Percentiles rank a stretch among this genome's conserved stretches.
Evolutionary conservation across 2,797 vertebrate genomes (phyloP).

Genomic region (Danio albolineatus): DNA sequence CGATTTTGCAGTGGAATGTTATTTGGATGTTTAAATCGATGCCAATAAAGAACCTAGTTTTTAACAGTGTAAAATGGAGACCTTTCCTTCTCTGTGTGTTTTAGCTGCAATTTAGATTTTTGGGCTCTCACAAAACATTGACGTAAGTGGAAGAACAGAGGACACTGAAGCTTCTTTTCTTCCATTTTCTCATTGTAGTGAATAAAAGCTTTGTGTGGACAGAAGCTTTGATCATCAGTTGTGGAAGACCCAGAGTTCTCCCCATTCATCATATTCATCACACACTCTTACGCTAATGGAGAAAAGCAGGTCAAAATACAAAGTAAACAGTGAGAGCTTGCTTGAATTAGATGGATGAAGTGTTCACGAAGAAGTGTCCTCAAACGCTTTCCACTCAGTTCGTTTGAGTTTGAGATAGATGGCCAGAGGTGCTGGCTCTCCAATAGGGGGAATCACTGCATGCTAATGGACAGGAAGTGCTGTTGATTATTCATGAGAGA

Average conservation of each 20-base stretch:
- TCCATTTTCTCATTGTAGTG: conserved; percentile 44
- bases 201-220: conserved; percentile 30
- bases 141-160: conserved; percentile 24
- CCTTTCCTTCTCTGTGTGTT: neutral
- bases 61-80: neutral
- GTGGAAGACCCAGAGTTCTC: neutral
- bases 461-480: conserved; percentile 52
- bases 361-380: conserved; percentile 25
- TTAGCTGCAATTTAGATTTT: neutral
- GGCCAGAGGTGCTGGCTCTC: conserved; percentile 41
- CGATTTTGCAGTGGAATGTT: too few relatives aligned
- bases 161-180: conserved; percentile 2
- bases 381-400: conserved; percentile 6
- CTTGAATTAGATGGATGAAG: conserved; percentile 34
- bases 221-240: conserved; percentile 37
- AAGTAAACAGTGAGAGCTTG: conserved; percentile 11
- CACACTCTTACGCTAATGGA: conserved; percentile 31
- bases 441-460: conserved; percentile 41
- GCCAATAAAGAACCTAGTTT: too few relatives aligned
- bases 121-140: conserved; percentile 11
- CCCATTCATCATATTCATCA: conserved; percentile 26
- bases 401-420: conserved; percentile 27
- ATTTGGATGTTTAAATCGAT: too few relatives aligned
- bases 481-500: conserved; percentile 70
- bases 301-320: conserved; percentile 19